Conservation (phyloP, 2,113 vertebrate species). For the Ammodytes dubius region DNA sequence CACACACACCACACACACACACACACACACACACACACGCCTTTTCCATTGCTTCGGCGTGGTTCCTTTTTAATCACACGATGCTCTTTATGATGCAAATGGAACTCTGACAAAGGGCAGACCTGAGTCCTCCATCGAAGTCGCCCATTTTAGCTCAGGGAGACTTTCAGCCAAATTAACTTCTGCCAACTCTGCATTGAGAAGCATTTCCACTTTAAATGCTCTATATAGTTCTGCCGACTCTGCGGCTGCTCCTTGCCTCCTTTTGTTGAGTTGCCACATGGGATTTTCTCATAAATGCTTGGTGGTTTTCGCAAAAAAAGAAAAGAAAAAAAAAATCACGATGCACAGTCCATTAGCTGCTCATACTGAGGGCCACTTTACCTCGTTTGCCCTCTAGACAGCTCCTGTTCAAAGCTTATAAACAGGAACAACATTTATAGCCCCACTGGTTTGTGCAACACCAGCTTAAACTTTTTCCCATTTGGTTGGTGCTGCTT, state of each 20-base stretch:
- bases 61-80: conserved; percentile 65
- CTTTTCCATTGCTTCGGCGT: conserved; percentile 26
- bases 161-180: neutral
- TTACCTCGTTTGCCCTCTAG: neutral
- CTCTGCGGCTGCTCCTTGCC: neutral
- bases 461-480: neutral
- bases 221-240: neutral
- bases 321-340: neutral
- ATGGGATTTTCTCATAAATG: neutral
- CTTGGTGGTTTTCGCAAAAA: neutral
- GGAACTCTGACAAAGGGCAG: conserved; percentile 28
- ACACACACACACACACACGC: conserved; percentile 17
- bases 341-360: conserved; percentile 48
- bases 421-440: neutral
- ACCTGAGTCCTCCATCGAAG: neutral
- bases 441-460: conserved; percentile 16
- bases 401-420: conserved; percentile 26
- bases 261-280: neutral
- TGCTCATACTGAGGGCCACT: conserved; percentile 16
- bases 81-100: conserved; percentile 37
- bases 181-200: neutral
- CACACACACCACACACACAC: conserved; percentile 27
- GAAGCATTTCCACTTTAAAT: neutral
- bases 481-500: neutral
- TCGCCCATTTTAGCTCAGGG: conserved; percentile 36